Conservation (phyloP, 2,888 invertebrate genomes). For the Bhutanitis thaidina region DNA sequence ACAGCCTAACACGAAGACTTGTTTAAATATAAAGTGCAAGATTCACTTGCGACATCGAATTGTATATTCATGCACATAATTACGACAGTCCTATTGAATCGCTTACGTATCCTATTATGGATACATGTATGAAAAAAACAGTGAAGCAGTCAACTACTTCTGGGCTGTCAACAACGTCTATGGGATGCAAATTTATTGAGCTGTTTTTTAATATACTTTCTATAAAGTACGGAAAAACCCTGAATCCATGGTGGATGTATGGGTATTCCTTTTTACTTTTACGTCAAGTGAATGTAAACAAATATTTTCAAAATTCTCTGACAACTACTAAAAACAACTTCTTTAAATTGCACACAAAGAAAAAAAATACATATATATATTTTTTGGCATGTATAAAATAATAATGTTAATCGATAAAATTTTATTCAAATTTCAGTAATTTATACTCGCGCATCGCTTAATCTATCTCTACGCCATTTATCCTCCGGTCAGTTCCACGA, state of each 20-base stretch:
- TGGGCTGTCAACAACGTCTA: no score
- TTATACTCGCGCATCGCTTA: neutral
- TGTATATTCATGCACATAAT: constrained; percentile 16
- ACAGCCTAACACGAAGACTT: neutral
- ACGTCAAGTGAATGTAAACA: neutral
- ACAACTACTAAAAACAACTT: no score
- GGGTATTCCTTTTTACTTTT: neutral
- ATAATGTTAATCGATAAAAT: no score
- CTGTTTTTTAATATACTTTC: no score
- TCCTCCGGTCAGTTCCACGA: constrained; percentile 14
- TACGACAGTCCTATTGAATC: constrained; percentile 14
- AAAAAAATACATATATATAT: no score
- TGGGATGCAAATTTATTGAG: no score
- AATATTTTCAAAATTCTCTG: no score
- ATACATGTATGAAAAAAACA: constrained; percentile 5
- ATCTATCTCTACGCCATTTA: constrained; percentile 5
- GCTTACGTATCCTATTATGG: constrained; percentile 14
- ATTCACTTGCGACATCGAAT: constrained; percentile 13
- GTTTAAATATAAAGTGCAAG: constrained; percentile 13
- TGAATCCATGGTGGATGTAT: neutral
- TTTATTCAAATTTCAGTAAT: neutral
- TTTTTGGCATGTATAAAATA: no score
- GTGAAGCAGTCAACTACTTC: neutral
- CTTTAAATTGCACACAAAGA: no score
- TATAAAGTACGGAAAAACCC: no score